Evolutionary conservation across 2,113 vertebrate genomes (phyloP).

Genomic region (Noturus placidus): DNA sequence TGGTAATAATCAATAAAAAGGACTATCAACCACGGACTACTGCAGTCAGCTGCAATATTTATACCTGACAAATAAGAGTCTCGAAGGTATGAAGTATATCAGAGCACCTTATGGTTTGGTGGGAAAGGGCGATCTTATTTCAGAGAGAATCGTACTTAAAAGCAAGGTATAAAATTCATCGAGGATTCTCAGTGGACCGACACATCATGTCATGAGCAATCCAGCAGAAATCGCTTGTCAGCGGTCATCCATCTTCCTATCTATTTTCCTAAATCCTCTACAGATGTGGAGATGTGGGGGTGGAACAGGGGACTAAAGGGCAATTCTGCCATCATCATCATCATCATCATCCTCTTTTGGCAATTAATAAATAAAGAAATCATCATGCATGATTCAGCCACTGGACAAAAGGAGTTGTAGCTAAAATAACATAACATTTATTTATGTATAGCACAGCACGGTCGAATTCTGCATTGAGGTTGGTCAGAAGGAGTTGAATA

Average conservation of each 20-base stretch:
- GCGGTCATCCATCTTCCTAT: not conserved
- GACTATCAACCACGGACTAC: too few relatives aligned
- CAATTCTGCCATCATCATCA: too few relatives aligned
- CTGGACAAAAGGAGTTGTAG: not conserved
- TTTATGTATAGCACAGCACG: not conserved
- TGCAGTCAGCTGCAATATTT: not conserved
- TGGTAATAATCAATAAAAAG: not conserved
- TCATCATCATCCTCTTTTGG: not conserved
- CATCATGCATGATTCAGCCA: not conserved
- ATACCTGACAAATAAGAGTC: not conserved
- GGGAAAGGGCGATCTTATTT: not conserved
- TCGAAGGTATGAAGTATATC: not conserved
- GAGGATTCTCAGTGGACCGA: not conserved
- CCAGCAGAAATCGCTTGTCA: not conserved
- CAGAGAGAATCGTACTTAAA: not conserved
- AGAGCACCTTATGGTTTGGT: not conserved
- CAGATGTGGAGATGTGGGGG: constrained; percentile 5
- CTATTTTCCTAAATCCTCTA: constrained; percentile 10
- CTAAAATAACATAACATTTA: not conserved
- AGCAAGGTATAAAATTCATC: not conserved
- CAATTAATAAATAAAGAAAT: not conserved
- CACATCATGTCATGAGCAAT: not conserved
- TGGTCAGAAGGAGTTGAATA: not conserved
- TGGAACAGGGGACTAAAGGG: not conserved
- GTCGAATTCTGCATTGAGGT: not conserved